Conservation (phyloP, 2,888 invertebrate species). For the Listrodromus nycthemerus region DNA sequence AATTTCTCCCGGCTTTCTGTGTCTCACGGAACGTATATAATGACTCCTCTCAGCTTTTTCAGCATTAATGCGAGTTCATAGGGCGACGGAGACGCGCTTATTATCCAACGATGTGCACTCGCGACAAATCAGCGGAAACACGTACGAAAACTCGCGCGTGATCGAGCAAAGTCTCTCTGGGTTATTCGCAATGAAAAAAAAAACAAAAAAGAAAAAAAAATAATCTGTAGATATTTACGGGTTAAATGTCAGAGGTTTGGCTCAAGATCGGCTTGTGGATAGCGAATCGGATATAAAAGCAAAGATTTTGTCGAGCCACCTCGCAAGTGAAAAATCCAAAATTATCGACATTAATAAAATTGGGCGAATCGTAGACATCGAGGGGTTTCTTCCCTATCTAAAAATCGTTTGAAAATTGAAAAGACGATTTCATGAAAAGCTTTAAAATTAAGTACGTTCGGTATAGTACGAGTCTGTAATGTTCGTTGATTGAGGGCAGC, state of each 20-base stretch:
- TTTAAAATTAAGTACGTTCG: slow-evolving; percentile 12
- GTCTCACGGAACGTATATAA: slow-evolving; percentile 8
- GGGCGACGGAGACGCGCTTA: background rate
- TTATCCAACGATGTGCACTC: slow-evolving; percentile 15
- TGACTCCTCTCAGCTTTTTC: background rate
- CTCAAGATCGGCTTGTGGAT: too few species aligned
- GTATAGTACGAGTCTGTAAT: slow-evolving; percentile 8
- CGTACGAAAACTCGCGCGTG: slow-evolving; percentile 6
- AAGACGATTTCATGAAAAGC: background rate
- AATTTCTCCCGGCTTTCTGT: slow-evolving; percentile 38
- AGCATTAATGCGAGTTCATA: background rate
- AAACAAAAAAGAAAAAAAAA: background rate
- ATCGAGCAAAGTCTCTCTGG: slow-evolving; percentile 2
- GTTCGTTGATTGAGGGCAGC: slow-evolving; percentile 45
- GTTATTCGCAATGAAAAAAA: background rate
- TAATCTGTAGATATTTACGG: background rate
- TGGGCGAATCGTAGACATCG: too few species aligned
- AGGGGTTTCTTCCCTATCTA: background rate
- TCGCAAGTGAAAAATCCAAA: too few species aligned
- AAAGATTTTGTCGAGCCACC: too few species aligned
- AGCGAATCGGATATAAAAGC: too few species aligned
- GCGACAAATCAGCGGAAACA: background rate
- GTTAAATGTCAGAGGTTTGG: too few species aligned
- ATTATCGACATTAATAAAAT: too few species aligned
- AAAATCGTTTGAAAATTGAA: background rate